Percentiles rank a stretch among this genome's conserved stretches.
Evolutionary conservation across 2,888 invertebrate genomes (phyloP).

Genomic region (Harmothoe impar): DNA sequence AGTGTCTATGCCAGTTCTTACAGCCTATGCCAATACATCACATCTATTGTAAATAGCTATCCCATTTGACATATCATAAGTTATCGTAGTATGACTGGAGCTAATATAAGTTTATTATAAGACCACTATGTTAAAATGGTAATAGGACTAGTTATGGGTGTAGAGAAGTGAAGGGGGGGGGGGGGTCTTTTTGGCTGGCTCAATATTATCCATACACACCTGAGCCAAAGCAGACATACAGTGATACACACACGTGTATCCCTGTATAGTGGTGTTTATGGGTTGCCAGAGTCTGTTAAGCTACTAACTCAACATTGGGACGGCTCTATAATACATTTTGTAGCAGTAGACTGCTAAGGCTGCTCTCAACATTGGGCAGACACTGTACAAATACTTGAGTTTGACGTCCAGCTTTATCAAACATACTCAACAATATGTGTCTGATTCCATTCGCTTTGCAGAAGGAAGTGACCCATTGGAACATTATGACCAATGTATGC

Average conservation of each 20-base stretch:
- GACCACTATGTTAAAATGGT: too few species aligned
- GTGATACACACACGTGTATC: not conserved
- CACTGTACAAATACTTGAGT: slow-evolving; percentile 1
- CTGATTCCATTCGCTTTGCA: not conserved
- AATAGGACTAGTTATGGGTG: not conserved
- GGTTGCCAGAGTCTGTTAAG: not conserved
- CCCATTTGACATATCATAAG: too few species aligned
- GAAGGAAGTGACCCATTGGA: not conserved
- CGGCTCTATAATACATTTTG: not conserved
- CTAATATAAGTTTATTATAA: too few species aligned
- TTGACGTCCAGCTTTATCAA: not conserved
- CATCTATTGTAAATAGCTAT: too few species aligned
- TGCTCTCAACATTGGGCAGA: not conserved
- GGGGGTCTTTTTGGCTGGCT: not conserved
- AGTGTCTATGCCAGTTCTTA: too few species aligned
- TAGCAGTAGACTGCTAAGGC: not conserved
- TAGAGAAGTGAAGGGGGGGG: not conserved
- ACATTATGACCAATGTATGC: slow-evolving; percentile 23
- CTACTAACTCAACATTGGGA: slow-evolving; percentile 11
- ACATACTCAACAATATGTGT: slow-evolving; percentile 15
- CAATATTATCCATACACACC: not conserved
- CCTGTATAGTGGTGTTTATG: not conserved
- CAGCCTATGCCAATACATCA: too few species aligned
- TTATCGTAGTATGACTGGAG: too few species aligned
- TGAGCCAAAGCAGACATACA: not conserved